Percentiles rank a stretch among this genome's conserved stretches.
phyloP scores from a whole-genome alignment of 2,113 vertebrate species.

The Loxodonta africana region DNA sequence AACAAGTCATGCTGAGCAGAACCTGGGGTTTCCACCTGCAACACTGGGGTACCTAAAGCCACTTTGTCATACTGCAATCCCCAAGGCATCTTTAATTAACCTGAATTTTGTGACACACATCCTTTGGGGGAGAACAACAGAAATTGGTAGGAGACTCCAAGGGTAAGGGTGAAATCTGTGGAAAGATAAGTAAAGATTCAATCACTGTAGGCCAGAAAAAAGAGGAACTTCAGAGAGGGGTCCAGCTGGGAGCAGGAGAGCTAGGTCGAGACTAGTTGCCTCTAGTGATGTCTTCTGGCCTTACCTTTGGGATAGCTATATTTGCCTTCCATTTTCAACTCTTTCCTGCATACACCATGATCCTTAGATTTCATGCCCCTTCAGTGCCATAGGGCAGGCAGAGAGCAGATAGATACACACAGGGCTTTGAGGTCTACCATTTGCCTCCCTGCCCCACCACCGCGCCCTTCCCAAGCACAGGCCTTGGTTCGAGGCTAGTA shows the following conservation, averaged over 20 bases:
- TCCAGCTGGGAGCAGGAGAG: not conserved
- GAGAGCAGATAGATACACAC: not conserved
- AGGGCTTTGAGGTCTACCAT: no score
- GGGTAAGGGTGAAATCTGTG: not conserved
- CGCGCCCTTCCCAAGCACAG: no score
- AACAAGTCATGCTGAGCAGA: no score
- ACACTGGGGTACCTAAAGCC: fast-evolving
- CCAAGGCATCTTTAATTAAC: not conserved
- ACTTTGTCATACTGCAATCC: fast-evolving
- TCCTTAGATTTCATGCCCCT: not conserved
- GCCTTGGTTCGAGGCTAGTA: not conserved
- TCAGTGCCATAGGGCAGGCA: no score
- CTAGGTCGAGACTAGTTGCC: fast-evolving
- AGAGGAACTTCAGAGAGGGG: not conserved
- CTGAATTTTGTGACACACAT: fast-evolving
- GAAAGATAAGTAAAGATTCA: not conserved
- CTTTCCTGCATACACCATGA: fast-evolving
- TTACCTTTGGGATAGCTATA: not conserved
- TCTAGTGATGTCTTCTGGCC: fast-evolving
- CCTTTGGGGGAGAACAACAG: not conserved
- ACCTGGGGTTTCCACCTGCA: no score
- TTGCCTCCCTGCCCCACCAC: not conserved
- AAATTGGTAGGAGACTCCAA: not conserved
- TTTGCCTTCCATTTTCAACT: no score
- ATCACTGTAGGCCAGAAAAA: not conserved